Evolutionary conservation across 1,140 invertebrate species (phyloP).

Genomic region (Lasioglossum baleicum): DNA sequence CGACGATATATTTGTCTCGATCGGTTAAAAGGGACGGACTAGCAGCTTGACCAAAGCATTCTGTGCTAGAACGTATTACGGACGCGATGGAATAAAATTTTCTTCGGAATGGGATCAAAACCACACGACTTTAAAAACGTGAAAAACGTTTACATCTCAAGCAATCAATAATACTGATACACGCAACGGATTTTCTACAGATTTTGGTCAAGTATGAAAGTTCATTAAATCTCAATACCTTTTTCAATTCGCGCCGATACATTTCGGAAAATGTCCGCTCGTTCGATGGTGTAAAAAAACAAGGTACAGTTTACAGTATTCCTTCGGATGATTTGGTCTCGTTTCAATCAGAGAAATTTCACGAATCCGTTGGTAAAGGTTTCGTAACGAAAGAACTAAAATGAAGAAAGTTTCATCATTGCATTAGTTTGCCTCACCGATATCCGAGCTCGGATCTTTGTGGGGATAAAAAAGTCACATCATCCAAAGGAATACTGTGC

Average conservation of each 20-base stretch:
- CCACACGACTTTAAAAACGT: background rate
- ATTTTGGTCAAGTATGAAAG: slow-evolving; percentile 37
- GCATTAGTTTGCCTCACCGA: too few species aligned
- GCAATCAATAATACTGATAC: slow-evolving; percentile 23
- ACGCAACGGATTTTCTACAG: background rate
- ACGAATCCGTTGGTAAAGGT: too few species aligned
- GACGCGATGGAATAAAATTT: background rate
- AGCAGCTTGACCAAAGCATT: slow-evolving; percentile 48
- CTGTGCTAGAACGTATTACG: slow-evolving; percentile 45
- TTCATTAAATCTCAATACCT: background rate
- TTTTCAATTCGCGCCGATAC: slow-evolving; percentile 2
- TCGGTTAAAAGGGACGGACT: slow-evolving; percentile 55
- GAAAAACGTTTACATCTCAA: slow-evolving; percentile 1
- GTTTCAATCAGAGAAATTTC: too few species aligned
- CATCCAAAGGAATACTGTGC: background rate
- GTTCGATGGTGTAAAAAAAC: slow-evolving; percentile 30
- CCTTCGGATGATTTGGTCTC: too few species aligned
- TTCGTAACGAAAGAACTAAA: too few species aligned
- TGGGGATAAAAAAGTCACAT: too few species aligned
- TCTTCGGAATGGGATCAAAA: background rate
- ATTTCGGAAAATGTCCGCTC: background rate
- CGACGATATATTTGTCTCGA: slow-evolving; percentile 25
- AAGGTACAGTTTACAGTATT: slow-evolving; percentile 25
- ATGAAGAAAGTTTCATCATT: too few species aligned
- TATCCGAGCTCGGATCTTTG: too few species aligned